A percentile compares a stretch with the other conserved stretches of the same genome.
These are phyloP conservation scores for Amaurobius ferox DNA, from an alignment of 2,888 invertebrate species.

Conservation along the genomic window DNA sequence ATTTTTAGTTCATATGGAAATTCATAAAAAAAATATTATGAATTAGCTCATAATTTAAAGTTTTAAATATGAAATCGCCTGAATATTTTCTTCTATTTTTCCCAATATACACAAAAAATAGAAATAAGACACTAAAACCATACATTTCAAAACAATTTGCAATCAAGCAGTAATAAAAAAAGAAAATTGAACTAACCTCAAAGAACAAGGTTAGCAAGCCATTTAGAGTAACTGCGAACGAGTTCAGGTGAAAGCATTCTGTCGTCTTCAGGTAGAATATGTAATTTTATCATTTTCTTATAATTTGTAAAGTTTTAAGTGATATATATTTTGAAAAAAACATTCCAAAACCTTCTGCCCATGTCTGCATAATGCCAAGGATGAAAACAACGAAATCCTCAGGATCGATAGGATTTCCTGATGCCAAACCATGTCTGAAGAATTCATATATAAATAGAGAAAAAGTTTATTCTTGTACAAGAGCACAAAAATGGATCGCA, in stretches of 20 bases:
- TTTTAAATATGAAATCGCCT: too few relatives aligned
- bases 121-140: not conserved
- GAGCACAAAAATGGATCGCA: too few relatives aligned
- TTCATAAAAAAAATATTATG: too few relatives aligned
- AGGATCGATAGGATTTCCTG: conserved; percentile 50
- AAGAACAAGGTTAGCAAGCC: conserved; percentile 60
- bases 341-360: not conserved
- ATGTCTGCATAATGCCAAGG: conserved; percentile 28
- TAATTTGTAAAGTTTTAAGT: not conserved
- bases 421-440: conserved; percentile 18
- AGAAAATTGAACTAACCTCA: conserved; percentile 32
- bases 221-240: not conserved
- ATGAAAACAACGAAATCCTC: conserved; percentile 50
- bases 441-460: too few relatives aligned
- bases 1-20: too few relatives aligned
- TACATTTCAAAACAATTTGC: not conserved
- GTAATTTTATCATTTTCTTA: not conserved
- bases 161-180: not conserved
- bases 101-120: not conserved
- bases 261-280: not conserved
- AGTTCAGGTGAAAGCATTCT: not conserved
- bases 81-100: too few relatives aligned
- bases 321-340: not conserved
- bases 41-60: too few relatives aligned
- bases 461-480: too few relatives aligned